Conservation (phyloP, 2,888 invertebrate genomes). For the Drymonia ruficornis region DNA sequence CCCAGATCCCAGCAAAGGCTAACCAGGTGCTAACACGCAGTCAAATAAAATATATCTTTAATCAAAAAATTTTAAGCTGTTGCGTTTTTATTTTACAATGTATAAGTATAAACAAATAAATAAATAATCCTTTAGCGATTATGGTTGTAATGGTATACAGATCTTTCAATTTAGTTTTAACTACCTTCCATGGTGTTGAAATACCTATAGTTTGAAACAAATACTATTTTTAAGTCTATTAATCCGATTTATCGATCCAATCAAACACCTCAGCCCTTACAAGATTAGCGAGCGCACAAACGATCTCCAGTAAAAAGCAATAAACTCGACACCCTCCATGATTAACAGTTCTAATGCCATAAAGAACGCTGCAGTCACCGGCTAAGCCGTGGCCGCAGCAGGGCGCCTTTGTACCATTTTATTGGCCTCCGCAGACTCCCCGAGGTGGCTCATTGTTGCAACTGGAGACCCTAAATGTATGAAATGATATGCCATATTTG, state of each 20-base stretch:
- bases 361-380: conserved; percentile 47
- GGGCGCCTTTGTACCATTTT: conserved; percentile 62
- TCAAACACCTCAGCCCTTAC: conserved; percentile 14
- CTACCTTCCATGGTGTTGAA: too few relatives aligned
- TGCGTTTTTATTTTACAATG: too few relatives aligned
- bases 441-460: conserved; percentile 54
- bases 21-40: too few relatives aligned
- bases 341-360: conserved; percentile 69
- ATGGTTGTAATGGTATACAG: too few relatives aligned
- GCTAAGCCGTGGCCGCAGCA: conserved; percentile 47
- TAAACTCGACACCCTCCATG: conserved; percentile 65
- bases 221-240: too few relatives aligned
- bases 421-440: conserved; percentile 69
- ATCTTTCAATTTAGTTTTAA: too few relatives aligned
- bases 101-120: too few relatives aligned
- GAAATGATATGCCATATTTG: conserved; percentile 63
- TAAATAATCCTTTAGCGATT: too few relatives aligned
- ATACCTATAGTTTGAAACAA: too few relatives aligned
- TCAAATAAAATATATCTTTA: too few relatives aligned
- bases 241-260: conserved; percentile 8
- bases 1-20: too few relatives aligned
- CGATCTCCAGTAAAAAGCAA: conserved; percentile 57
- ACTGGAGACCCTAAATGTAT: conserved; percentile 44
- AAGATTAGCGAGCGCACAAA: conserved; percentile 36
- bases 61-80: too few relatives aligned